Conservation (phyloP, 2,888 invertebrate genomes). For the Pteria penguin region DNA sequence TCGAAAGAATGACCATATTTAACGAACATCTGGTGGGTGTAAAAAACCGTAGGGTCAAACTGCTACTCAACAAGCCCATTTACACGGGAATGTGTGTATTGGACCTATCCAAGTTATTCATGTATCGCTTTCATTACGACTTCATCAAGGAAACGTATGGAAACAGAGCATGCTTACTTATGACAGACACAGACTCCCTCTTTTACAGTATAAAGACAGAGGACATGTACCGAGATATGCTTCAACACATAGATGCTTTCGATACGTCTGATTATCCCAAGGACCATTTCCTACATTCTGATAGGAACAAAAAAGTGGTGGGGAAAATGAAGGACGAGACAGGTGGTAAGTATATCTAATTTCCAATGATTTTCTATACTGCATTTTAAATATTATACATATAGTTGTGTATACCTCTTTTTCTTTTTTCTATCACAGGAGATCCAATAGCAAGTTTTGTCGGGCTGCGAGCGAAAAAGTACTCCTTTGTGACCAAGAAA, state of each 20-base stretch:
- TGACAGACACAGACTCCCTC: slow-evolving; percentile 31
- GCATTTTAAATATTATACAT: not conserved
- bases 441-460: slow-evolving; percentile 9
- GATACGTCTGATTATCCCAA: slow-evolving; percentile 16
- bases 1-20: slow-evolving; percentile 29
- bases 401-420: not conserved
- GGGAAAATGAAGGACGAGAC: slow-evolving; percentile 18
- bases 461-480: slow-evolving; percentile 20
- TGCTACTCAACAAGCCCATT: slow-evolving; percentile 29
- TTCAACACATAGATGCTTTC: slow-evolving; percentile 7
- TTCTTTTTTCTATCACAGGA: slow-evolving; percentile 1
- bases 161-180: not conserved
- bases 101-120: slow-evolving; percentile 21
- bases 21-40: slow-evolving; percentile 29
- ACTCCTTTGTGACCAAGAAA: slow-evolving; percentile 9
- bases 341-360: not conserved
- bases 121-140: slow-evolving; percentile 35
- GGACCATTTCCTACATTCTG: slow-evolving; percentile 11
- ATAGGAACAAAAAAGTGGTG: slow-evolving; percentile 16
- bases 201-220: slow-evolving; percentile 21
- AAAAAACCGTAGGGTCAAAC: slow-evolving; percentile 24
- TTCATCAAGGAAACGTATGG: slow-evolving; percentile 24
- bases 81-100: slow-evolving; percentile 20
- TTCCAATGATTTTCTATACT: not conserved
- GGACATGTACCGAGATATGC: slow-evolving; percentile 29